Evolutionary conservation across 64 coral and sea anemone species (phyloP).

Genomic region (Porites lutea): DNA sequence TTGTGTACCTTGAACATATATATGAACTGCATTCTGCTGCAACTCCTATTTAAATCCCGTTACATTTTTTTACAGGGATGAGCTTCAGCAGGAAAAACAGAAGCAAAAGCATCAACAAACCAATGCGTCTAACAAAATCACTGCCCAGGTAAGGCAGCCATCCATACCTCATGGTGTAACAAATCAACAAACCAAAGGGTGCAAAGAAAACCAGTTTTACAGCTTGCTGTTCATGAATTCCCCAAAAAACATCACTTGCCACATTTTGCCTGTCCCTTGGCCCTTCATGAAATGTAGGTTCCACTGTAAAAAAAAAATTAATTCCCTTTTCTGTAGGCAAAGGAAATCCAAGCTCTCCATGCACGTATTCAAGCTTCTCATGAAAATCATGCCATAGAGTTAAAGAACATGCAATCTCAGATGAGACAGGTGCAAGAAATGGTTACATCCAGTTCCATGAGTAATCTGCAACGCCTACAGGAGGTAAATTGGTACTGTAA

Average conservation of each 20-base stretch:
- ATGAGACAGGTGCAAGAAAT: constrained; percentile 79
- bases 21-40: no score
- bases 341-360: constrained; percentile 93
- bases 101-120: constrained; percentile 73
- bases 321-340: constrained; percentile 43
- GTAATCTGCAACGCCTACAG: constrained; percentile 72
- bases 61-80: constrained; percentile 69
- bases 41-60: not conserved
- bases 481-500: constrained; percentile 42
- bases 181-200: no score
- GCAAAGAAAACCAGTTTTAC: no score
- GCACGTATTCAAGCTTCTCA: constrained; percentile 90
- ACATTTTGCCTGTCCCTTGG: no score
- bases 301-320: not conserved
- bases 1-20: no score
- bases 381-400: constrained; percentile 83
- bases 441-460: constrained; percentile 75
- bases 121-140: constrained; percentile 82
- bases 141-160: constrained; percentile 58
- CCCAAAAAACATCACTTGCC: no score
- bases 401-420: constrained; percentile 73
- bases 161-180: not conserved
- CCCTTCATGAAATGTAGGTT: no score
- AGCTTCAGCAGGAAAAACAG: constrained; percentile 78
- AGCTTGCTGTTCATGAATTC: no score